phyloP scores from a whole-genome alignment of 2,888 invertebrate species.

The Lottia gigantea region DNA sequence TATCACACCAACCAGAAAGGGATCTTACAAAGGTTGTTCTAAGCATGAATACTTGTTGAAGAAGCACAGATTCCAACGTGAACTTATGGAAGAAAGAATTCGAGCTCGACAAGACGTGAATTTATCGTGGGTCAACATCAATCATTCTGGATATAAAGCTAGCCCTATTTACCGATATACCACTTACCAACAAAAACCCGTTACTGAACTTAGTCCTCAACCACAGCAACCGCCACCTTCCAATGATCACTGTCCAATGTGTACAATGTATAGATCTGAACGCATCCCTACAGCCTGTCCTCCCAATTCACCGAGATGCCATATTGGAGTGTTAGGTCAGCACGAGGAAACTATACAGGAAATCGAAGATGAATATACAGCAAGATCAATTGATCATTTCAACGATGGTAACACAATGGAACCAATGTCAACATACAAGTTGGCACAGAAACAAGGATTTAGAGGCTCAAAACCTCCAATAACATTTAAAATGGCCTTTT shows the following conservation, averaged over 20 bases:
- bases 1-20: neutral
- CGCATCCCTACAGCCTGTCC: neutral
- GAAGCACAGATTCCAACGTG: constrained; percentile 1
- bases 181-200: neutral
- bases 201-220: neutral
- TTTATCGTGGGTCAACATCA: neutral
- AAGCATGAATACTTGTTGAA: constrained; percentile 1
- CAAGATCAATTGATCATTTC: neutral
- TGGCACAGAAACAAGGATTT: neutral
- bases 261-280: neutral
- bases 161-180: neutral
- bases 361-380: neutral
- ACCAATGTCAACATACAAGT: neutral
- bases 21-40: neutral
- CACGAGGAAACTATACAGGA: neutral
- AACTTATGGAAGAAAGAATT: neutral
- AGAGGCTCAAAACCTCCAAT: neutral
- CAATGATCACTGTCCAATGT: constrained; percentile 1
- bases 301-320: neutral
- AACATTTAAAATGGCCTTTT: neutral
- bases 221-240: neutral
- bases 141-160: neutral
- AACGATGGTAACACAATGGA: neutral
- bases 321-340: neutral
- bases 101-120: neutral